A percentile compares a stretch with the other conserved stretches of the same genome.
phyloP scores from a whole-genome alignment of 2,888 invertebrate genomes.

The Salpingus planirostris region DNA sequence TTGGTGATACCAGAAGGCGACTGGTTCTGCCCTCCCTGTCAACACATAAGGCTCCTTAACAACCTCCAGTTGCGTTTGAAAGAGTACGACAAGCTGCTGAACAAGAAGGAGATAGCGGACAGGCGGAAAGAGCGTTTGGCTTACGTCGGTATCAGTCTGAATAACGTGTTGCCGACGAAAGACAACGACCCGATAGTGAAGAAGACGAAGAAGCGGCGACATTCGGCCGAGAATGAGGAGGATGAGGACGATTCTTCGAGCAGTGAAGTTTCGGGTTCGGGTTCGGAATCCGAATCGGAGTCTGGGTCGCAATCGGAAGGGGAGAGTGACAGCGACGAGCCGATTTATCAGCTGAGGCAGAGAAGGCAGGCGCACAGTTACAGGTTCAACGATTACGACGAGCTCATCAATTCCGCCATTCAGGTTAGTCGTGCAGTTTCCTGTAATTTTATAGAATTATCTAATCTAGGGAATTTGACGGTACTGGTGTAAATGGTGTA shows the following conservation, averaged over 20 bases:
- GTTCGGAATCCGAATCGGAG: slow-evolving; percentile 8
- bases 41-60: slow-evolving; percentile 62
- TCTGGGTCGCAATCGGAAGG: slow-evolving; percentile 23
- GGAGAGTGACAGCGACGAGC: slow-evolving; percentile 53
- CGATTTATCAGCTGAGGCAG: slow-evolving; percentile 77
- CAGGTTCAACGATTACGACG: slow-evolving; percentile 88
- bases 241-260: slow-evolving; percentile 27
- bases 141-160: slow-evolving; percentile 65
- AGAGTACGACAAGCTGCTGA: slow-evolving; percentile 67
- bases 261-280: slow-evolving; percentile 14
- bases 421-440: slow-evolving; percentile 49
- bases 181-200: slow-evolving; percentile 27
- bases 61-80: slow-evolving; percentile 66
- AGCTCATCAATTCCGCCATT: slow-evolving; percentile 88
- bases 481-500: no score
- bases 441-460: no score
- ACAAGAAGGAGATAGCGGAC: slow-evolving; percentile 56
- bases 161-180: slow-evolving; percentile 53
- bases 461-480: no score
- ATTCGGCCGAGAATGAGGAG: slow-evolving; percentile 34
- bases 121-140: slow-evolving; percentile 60
- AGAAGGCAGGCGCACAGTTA: slow-evolving; percentile 73
- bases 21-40: slow-evolving; percentile 97
- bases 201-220: slow-evolving; percentile 24
- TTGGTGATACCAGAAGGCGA: slow-evolving; percentile 94